Evolutionary conservation across 2,113 vertebrate genomes (phyloP), one percentile per base, ranked within the genome.

Genomic region (Podilymbus podiceps): DNA sequence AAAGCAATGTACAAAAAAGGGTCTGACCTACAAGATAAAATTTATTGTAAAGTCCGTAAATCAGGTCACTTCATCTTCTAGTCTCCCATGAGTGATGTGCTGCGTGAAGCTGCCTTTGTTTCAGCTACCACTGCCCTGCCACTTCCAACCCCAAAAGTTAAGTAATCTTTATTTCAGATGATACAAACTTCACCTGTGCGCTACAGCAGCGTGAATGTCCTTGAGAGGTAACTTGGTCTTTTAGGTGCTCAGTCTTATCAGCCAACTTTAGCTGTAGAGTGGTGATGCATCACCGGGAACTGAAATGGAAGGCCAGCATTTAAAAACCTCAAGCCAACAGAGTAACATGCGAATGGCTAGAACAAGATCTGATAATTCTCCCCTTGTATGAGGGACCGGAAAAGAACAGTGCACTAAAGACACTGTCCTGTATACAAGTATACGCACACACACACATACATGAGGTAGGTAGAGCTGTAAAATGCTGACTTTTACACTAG

Each of bases 201-300:
- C n/a, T 53, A 42, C 67, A 47, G 55, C 0, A 0, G 12, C 55
- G 8, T 7, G 6, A 12, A 28, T 6, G 18, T 50, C 42, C 47
- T 50, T 77, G n/a, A 38, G 73, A 83, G 44, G 15, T n/a, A 44
- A 38, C 15, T 50, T 17, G 13, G 30, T 49, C 62, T 88, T 76
- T 27, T 33, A 60, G 20, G 40, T 8, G 23, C 40, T 59, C 18
- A 1, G 20, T 76, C 76, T 67, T 76, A 6, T 13, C 47, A 52
- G 63, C 28, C 80, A 74, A 31, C 28, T 53, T 55, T 59, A 50
- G 23, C 47, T 47, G n/a, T 31, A 69, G 50, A 71, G 76, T 35
- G 17, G 46, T 52, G 68, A 71, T 15, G 21, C 3, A 1, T 20
- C 2, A 0, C 55, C 38, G 25, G 67, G 31, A 67, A 74, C 38